These are phyloP conservation scores for Oryzias dopingdopingensis DNA, from an alignment of 2,797 vertebrate species.

Conservation along the genomic window DNA sequence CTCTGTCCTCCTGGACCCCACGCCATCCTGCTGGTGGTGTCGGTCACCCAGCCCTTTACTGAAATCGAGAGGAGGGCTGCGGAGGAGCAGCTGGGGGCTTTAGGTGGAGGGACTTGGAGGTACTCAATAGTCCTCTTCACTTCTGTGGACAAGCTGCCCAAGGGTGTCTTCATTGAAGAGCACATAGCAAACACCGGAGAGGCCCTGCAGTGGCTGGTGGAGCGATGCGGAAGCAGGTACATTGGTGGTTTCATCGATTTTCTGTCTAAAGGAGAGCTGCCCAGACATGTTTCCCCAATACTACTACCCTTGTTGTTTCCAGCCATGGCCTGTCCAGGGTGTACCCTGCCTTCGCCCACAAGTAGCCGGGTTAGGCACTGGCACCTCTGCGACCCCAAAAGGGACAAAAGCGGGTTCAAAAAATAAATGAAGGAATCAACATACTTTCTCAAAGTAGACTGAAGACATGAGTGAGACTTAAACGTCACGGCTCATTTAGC, in stretches of 20 bases:
- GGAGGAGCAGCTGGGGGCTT: conserved; percentile 69
- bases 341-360: too few relatives aligned
- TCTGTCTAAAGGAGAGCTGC: too few relatives aligned
- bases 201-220: conserved; percentile 78
- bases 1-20: conserved; percentile 78
- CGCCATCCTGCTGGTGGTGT: conserved; percentile 74
- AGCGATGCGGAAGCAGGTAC: conserved; percentile 77
- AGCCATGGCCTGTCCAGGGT: too few relatives aligned
- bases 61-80: conserved; percentile 69
- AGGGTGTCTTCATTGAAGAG: conserved; percentile 76
- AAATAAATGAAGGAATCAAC: too few relatives aligned
- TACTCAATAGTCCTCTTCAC: conserved; percentile 79
- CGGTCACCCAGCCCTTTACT: conserved; percentile 70
- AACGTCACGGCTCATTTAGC: too few relatives aligned
- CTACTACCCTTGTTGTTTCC: too few relatives aligned
- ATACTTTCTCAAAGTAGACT: too few relatives aligned
- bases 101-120: conserved; percentile 78
- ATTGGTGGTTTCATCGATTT: rapidly evolving
- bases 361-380: too few relatives aligned
- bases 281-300: too few relatives aligned
- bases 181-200: conserved; percentile 77
- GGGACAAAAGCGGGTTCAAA: too few relatives aligned
- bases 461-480: too few relatives aligned
- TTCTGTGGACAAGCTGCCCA: conserved; percentile 68
- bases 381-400: too few relatives aligned